phyloP scores from a whole-genome alignment of 2,888 invertebrate genomes.

The Spatulosminthurus flaviceps region DNA sequence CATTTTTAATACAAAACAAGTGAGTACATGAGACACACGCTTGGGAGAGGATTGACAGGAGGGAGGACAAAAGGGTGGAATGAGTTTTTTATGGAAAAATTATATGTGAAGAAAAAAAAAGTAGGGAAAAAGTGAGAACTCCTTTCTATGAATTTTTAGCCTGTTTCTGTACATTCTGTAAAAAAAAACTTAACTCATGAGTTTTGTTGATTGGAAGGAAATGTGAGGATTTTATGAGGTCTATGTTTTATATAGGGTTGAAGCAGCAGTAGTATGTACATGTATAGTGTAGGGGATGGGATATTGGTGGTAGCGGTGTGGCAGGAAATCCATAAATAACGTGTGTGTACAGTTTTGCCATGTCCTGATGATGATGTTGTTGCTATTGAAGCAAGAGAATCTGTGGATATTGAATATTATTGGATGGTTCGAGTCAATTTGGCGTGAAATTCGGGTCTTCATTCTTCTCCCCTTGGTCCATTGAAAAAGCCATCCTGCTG shows the following conservation, averaged over 20 bases:
- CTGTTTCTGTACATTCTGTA: too few relatives aligned
- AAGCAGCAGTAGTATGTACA: too few relatives aligned
- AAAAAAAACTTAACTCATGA: too few relatives aligned
- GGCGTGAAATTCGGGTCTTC: constrained; percentile 54
- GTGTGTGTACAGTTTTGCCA: too few relatives aligned
- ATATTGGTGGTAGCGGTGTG: background rate
- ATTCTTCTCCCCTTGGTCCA: constrained; percentile 36
- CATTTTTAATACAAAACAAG: background rate
- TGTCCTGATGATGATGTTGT: background rate
- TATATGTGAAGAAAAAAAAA: too few relatives aligned
- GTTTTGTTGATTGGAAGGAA: too few relatives aligned
- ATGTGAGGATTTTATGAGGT: too few relatives aligned
- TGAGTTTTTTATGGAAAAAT: constrained; percentile 4
- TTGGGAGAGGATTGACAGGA: background rate
- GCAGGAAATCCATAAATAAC: background rate
- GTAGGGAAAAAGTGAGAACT: too few relatives aligned
- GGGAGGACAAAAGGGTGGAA: background rate
- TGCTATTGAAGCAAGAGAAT: constrained; percentile 37
- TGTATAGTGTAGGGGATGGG: too few relatives aligned
- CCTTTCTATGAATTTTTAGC: too few relatives aligned
- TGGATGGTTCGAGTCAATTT: constrained; percentile 56
- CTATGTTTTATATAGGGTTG: too few relatives aligned
- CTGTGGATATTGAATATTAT: constrained; percentile 48
- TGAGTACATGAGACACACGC: background rate
- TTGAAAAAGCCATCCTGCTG: constrained; percentile 46